phyloP scores from a whole-genome alignment of 2,888 invertebrate species.

The Mesoligia furuncula region DNA sequence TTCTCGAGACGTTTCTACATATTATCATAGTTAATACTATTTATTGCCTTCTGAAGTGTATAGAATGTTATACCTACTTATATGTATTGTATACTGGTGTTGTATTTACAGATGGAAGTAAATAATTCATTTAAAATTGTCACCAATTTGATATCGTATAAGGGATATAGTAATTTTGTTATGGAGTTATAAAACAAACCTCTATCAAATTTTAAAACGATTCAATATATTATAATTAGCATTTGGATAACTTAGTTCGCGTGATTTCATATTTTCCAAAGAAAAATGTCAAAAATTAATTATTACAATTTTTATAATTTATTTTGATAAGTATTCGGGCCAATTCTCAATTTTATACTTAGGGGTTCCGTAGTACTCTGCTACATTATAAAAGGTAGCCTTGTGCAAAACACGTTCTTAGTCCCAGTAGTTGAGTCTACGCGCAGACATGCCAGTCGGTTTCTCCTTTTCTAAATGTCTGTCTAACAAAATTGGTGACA shows the following conservation, averaged over 20 bases:
- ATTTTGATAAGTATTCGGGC: background rate
- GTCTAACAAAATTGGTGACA: conserved; percentile 55
- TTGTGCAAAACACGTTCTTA: background rate
- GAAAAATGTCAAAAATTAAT: background rate
- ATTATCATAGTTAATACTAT: conserved; percentile 64
- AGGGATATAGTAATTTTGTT: conserved; percentile 6
- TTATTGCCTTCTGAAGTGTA: conserved; percentile 67
- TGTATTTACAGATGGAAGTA: conserved; percentile 48
- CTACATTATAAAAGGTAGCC: background rate
- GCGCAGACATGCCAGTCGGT: background rate
- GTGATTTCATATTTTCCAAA: background rate
- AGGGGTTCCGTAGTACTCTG: background rate
- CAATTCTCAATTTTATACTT: background rate
- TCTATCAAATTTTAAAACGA: too few species aligned
- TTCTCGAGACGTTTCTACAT: conserved; percentile 70
- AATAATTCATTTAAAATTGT: conserved; percentile 36
- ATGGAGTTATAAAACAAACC: background rate
- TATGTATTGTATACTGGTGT: conserved; percentile 58
- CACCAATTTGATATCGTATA: conserved; percentile 42
- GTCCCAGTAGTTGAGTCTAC: background rate
- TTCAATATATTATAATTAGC: too few species aligned
- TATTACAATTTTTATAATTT: background rate
- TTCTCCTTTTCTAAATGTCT: background rate
- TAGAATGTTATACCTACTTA: conserved; percentile 58
- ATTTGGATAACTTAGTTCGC: background rate